Conservation (phyloP, 1,140 invertebrate genomes). For the Drosophila tsacasi region DNA sequence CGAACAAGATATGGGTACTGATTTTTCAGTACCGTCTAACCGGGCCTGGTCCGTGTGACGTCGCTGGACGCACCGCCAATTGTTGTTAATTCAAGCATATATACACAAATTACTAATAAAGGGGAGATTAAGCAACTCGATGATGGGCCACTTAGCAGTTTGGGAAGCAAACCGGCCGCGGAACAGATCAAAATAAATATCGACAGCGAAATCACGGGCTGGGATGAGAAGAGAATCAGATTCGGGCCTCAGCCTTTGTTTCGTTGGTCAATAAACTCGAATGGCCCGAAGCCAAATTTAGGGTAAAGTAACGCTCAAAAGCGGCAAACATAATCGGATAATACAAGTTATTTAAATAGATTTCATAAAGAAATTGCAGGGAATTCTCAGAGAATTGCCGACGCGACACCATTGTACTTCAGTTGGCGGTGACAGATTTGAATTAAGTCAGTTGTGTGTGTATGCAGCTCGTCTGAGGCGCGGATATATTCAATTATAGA, state of each 20-base stretch:
- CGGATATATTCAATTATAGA: slow-evolving; percentile 78
- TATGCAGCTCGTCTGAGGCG: slow-evolving; percentile 15
- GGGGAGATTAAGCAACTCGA: slow-evolving; percentile 58
- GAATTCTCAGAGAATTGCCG: slow-evolving; percentile 22
- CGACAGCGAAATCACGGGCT: slow-evolving; percentile 14
- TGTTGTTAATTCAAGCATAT: slow-evolving; percentile 59
- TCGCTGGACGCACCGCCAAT: slow-evolving; percentile 47
- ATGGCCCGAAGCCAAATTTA: slow-evolving; percentile 24
- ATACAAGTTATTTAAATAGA: slow-evolving; percentile 49
- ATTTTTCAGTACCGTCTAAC: slow-evolving; percentile 20
- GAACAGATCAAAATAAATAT: slow-evolving; percentile 27
- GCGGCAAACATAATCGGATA: slow-evolving; percentile 18
- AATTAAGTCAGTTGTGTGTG: slow-evolving; percentile 35
- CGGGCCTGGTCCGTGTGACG: slow-evolving; percentile 25
- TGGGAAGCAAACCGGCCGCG: slow-evolving; percentile 33
- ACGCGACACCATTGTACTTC: slow-evolving; percentile 38
- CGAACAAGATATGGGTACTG: slow-evolving; percentile 16
- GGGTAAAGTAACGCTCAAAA: slow-evolving; percentile 21
- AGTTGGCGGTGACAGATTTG: slow-evolving; percentile 29
- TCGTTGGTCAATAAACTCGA: slow-evolving; percentile 53
- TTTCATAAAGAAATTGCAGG: slow-evolving; percentile 35
- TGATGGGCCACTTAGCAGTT: slow-evolving; percentile 38
- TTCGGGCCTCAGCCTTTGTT: slow-evolving; percentile 4
- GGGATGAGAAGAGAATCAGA: not conserved
- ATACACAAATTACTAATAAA: slow-evolving; percentile 58